Evolutionary conservation across 2,113 vertebrate species (phyloP).

Genomic region (Sturnira hondurensis): DNA sequence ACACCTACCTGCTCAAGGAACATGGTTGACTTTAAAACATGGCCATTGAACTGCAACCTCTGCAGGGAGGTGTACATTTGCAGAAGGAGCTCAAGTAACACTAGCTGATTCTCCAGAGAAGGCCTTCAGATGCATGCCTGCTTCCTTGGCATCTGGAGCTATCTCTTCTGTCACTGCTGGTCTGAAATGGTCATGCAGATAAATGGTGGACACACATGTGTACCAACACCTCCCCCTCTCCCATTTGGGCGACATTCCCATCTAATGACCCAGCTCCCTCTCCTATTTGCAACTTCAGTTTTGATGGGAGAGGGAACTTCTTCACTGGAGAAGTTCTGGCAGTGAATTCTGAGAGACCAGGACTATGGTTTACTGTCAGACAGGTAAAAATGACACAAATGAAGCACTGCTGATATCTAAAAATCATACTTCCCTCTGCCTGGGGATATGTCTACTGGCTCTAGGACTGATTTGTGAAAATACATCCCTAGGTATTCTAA

Average conservation of each 20-base stretch:
- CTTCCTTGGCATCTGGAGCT: neutral
- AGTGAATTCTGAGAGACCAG: neutral
- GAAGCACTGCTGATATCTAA: neutral
- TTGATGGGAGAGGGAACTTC: neutral
- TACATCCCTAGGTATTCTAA: neutral
- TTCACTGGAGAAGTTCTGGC: constrained; percentile 7
- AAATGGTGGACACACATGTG: neutral
- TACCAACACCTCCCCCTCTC: neutral
- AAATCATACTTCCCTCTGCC: neutral
- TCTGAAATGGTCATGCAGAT: neutral
- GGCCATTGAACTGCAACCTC: neutral
- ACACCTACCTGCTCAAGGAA: constrained; percentile 12
- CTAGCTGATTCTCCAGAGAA: neutral
- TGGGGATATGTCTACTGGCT: neutral
- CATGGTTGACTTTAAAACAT: neutral
- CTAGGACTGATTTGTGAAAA: neutral
- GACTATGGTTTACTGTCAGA: neutral
- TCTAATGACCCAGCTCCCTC: neutral
- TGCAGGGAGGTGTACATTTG: neutral
- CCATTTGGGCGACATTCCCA: neutral
- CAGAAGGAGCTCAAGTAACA: neutral
- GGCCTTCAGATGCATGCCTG: neutral
- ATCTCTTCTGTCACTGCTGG: neutral
- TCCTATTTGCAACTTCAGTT: neutral
- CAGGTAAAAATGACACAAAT: neutral